Evolutionary conservation across 1,140 invertebrate genomes (phyloP), one percentile per base, ranked within the genome.

Genomic region (Drosophila arizonae): DNA sequence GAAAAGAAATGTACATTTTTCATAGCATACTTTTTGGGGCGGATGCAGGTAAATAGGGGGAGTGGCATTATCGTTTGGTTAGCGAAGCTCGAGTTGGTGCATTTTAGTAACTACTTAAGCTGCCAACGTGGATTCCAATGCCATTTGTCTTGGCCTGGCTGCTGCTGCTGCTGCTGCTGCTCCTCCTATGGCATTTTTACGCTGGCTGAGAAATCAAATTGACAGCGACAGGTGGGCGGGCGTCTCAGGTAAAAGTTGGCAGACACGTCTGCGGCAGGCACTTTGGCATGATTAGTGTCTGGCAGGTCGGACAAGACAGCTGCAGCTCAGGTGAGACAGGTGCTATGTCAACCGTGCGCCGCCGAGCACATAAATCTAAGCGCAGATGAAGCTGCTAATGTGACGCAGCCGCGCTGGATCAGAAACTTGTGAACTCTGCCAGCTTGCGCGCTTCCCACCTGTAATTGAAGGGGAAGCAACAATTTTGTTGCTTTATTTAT

Each of bases 151-250:
- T 48, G 15, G 54, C 45, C 6, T 51, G 36, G 51, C 45, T 67
- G 66, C 6, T 33, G 33, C 8, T 1, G 33, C 33, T 1, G 33
- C 33, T 9, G 33, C 33, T 33, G 6, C 33, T 33, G 33, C 6
- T 33, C 5, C 6, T 33, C 5, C 65, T 70, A 45, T 24, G 13
- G 51, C 45, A 46, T 57, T 65, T 46, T 65, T 58, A 30, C 52
- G 52, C 52, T 63, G 61, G 68, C 68, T 65, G 46, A 24, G 43
- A 79, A 84, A 84, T 77, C 72, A 73, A 88, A 88, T 82, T 88
- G 82, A 87, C 76, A 86, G 74, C 50, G 84, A 86, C 84, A 82
- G 72, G 84, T 82, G 82, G 76, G 56, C 46, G 4, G 15, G 33
- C 3, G 17, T 17, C 4, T 15, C 10, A 2, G 28, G 24, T 15